A percentile compares a stretch with the other conserved stretches of the same genome.
phyloP scores from a whole-genome alignment of 2,113 vertebrate species.

The Dasypus novemcinctus region DNA sequence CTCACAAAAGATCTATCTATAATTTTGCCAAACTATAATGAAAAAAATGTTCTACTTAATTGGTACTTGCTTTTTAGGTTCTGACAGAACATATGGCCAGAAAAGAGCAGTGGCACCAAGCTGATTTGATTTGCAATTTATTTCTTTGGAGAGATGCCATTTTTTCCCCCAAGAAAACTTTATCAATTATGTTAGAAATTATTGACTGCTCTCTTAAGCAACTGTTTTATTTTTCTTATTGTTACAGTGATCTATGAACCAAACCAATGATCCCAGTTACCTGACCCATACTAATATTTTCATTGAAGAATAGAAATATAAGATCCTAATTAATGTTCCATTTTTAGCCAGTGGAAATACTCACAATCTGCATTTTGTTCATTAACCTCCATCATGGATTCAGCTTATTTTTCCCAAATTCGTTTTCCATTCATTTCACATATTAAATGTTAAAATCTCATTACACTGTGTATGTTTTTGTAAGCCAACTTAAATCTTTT shows the following conservation, averaged over 20 bases:
- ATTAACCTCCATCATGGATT: not conserved
- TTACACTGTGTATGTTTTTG: not conserved
- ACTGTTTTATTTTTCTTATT: not conserved
- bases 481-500: not conserved
- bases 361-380: not conserved
- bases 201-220: not conserved
- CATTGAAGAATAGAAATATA: not conserved
- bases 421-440: not conserved
- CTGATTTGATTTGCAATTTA: constrained; percentile 17
- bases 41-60: not conserved
- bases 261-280: not conserved
- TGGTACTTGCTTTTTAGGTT: not conserved
- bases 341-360: not conserved
- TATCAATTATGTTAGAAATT: not conserved
- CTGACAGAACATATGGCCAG: not conserved
- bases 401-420: not conserved
- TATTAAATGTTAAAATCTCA: not conserved
- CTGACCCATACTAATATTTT: not conserved
- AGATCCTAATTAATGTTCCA: not conserved
- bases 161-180: constrained; percentile 34
- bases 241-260: not conserved
- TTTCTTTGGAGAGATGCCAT: not conserved
- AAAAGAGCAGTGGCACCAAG: not conserved
- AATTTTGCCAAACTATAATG: constrained; percentile 12
- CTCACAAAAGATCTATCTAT: constrained; percentile 10